phyloP scores from a whole-genome alignment of 1,140 invertebrate genomes.

The Heliothis subflexa region DNA sequence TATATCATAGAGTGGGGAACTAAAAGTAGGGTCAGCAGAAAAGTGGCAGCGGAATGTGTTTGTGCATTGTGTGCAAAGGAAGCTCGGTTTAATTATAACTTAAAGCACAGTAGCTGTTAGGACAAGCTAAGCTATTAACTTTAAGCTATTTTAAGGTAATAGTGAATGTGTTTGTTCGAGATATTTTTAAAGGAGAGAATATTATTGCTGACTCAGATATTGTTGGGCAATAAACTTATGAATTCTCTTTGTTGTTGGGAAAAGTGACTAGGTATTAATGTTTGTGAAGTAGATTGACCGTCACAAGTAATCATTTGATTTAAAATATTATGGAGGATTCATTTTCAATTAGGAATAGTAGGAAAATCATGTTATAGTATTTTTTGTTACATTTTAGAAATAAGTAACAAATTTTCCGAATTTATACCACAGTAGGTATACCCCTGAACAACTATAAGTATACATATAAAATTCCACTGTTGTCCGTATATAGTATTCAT shows the following conservation, averaged over 20 bases:
- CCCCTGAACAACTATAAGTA: background rate
- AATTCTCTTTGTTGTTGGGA: no score
- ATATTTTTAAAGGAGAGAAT: background rate
- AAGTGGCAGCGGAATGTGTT: slow-evolving; percentile 30
- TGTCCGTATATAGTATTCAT: slow-evolving; percentile 7
- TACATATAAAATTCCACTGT: background rate
- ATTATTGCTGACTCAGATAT: no score
- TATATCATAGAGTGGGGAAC: slow-evolving; percentile 23
- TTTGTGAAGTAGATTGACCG: no score
- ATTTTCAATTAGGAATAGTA: no score
- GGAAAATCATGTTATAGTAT: no score
- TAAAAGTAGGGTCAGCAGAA: slow-evolving; percentile 28
- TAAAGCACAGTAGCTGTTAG: slow-evolving; percentile 7
- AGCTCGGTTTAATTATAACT: background rate
- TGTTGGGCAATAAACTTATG: background rate
- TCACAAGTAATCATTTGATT: no score
- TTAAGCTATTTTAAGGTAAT: background rate
- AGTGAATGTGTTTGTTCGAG: background rate
- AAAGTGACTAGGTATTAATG: no score
- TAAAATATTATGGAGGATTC: no score
- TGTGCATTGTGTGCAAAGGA: slow-evolving; percentile 6
- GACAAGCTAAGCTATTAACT: background rate
- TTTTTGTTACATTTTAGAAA: background rate
- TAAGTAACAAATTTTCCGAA: background rate
- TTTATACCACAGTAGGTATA: background rate